A percentile compares a stretch with the other conserved stretches of the same genome.
These are phyloP conservation scores for Conomelus anceps DNA, from an alignment of 2,888 invertebrate genomes.

Conservation along the genomic window DNA sequence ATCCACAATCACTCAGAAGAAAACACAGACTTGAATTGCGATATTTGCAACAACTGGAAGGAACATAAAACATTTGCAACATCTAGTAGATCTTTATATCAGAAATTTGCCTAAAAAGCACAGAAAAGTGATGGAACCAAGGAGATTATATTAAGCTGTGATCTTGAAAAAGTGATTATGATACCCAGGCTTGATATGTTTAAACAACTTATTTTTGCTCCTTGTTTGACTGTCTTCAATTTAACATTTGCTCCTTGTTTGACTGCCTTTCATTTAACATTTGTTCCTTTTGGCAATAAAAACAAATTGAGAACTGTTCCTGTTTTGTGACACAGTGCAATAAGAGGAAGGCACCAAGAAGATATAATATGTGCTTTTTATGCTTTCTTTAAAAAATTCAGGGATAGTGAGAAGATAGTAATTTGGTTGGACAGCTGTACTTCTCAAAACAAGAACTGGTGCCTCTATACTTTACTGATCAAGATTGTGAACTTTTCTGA, in stretches of 20 bases:
- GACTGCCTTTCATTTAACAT: too few relatives aligned
- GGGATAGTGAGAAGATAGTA: too few relatives aligned
- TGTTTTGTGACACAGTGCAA: conserved; percentile 17
- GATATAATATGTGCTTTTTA: conserved; percentile 22
- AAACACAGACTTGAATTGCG: neutral
- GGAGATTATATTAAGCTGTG: conserved; percentile 3
- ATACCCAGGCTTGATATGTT: conserved; percentile 35
- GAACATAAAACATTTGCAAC: neutral
- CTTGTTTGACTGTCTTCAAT: conserved; percentile 30
- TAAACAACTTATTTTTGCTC: conserved; percentile 30
- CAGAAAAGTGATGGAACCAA: neutral
- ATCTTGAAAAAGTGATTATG: conserved; percentile 30
- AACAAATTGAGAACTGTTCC: conserved; percentile 15
- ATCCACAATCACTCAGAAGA: conserved; percentile 10
- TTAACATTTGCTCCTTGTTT: conserved; percentile 32
- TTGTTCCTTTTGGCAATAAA: conserved; percentile 26
- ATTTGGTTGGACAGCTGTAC: too few relatives aligned
- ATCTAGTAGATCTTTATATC: neutral
- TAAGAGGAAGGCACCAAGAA: conserved; percentile 23
- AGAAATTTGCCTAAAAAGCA: neutral
- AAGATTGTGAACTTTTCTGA: too few relatives aligned
- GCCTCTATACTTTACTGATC: too few relatives aligned
- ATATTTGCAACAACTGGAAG: conserved; percentile 11
- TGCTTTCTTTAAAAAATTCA: conserved; percentile 12
- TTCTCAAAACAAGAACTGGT: too few relatives aligned